phyloP scores from a whole-genome alignment of 2,797 vertebrate genomes.

The Coregonus ussuriensis region DNA sequence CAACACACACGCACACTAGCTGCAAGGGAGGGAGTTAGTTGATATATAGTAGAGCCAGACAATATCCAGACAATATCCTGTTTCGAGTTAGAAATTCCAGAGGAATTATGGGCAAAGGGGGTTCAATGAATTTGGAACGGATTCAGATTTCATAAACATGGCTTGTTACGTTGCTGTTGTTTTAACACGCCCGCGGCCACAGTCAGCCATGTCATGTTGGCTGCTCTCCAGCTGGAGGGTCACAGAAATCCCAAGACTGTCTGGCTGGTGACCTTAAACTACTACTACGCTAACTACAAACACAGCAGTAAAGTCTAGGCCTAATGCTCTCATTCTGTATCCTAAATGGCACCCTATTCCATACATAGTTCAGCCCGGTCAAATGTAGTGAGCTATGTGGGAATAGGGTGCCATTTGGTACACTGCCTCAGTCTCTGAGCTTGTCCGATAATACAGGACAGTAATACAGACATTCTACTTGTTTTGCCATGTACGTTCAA shows the following conservation, averaged over 20 bases:
- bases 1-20: conserved; percentile 29
- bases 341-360: neutral
- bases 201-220: conserved; percentile 49
- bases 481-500: neutral
- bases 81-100: conserved; percentile 62
- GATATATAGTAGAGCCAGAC: conserved; percentile 56
- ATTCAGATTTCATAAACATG: conserved; percentile 54
- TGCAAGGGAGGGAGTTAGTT: conserved; percentile 25
- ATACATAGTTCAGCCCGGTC: neutral
- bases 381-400: neutral
- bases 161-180: conserved; percentile 62
- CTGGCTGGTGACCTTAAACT: conserved; percentile 59
- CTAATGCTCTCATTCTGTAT: neutral
- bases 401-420: neutral
- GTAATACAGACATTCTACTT: neutral
- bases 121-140: conserved; percentile 35
- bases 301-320: conserved; percentile 18
- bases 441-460: neutral
- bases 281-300: conserved; percentile 5
- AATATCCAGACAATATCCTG: conserved; percentile 75
- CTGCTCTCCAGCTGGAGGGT: conserved; percentile 52
- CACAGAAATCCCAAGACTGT: conserved; percentile 46
- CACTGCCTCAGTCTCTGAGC: neutral
- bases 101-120: conserved; percentile 56
- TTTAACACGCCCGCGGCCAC: conserved; percentile 52